Base-by-base conservation (phyloP, 2,797 vertebrate species). In the Rousettus madagascariensis region DNA sequence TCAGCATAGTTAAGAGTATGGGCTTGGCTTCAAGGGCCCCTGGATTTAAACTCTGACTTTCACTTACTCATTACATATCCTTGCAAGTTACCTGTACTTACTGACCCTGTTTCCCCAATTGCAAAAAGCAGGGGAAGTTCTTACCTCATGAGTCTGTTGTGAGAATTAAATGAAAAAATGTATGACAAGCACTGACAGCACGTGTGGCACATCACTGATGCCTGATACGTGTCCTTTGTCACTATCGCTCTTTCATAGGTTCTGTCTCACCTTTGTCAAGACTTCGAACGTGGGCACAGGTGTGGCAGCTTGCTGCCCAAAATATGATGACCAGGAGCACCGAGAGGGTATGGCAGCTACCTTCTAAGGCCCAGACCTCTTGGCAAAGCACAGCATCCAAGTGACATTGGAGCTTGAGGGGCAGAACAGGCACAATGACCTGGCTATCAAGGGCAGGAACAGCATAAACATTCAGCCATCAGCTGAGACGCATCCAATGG, bases 261-360 rank as follows among this genome's bases (percentile, higher is more conserved):
- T 20, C 46, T 16, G 15, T 63, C 22, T 65, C 20, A 63, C 8
- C 36, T 15, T 55, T 55, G 17, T 51, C 51, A 49, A 46, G 41
- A 61, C 33, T 33, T 66, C 65, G 26, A 46, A 83, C 13, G 0
- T 6, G n/a, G 9, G 19, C 83, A 43, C 1, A 87, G 41, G 26
- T 36, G 38, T 2, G 49, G 13, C 10, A 33, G 8, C 22, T 22
- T 53, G 57, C 36, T 30, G n/a, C 36, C 46, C 86, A 41, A 9
- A 26, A 3, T 12, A 13, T 8, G 46, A 49, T 28, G 26, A 17
- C 41, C 12, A 33, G 38, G 61, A 72, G 13, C 15, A 36, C 19
- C 0, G 0, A 79, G 5, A 53, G 20, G 11, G 26, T 24, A 1
- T 1, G 7, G 65, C 57, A 63, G 82, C 17, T 84, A 33, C 43